Evolutionary conservation across 2,113 vertebrate species (phyloP), one percentile per base, ranked within the genome.

Genomic region (Dicentrarchus labrax): DNA sequence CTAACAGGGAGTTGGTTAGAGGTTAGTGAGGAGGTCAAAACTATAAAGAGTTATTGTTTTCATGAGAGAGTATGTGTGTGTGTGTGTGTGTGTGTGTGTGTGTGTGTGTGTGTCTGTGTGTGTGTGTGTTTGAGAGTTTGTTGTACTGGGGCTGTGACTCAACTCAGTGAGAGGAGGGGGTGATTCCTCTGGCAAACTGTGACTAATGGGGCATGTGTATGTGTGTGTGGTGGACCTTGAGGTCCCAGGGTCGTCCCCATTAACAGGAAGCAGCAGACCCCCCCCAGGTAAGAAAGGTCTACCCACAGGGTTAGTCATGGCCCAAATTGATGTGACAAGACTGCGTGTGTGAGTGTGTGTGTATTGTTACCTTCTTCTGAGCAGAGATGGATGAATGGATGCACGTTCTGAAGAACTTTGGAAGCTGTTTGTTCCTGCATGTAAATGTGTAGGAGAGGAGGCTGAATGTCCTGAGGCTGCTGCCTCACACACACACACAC

Each of bases 271-370:
- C 10, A 62, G 78, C 38, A 69, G 39, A 82, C n/a, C 36, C 62
- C 60, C 84, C 64, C 50, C 76, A 87, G 88, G 86, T 90, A 75
- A 73, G 36, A 70, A 72, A 80, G 72, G 70, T 85, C 45, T 76
- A 45, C 60, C 89, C 72, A 64, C 56, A 73, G 83, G 85, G 83
- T 85, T 77, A 80, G 45, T 80, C 56, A 81, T 79, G 78, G 66
- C 83, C 85, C 82, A 89, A 86, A 89, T 92, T 47, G 73, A 89
- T 83, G 78, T 81, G 85, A 92, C 87, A 89, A 64, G 84, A 53
- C 24, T 53, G 3, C 39, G 4, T 67, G 13, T 10, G 57, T 36
- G 39, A 57, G 72, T 76, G 51, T 39, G 48, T 68, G 48, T 36
- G 48, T 65, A n/a, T 48, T 19, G 17, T 79, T 78, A 66, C 30